phyloP scores from a whole-genome alignment of 2,113 vertebrate species.

The Lamprologus ornatipinnis region DNA sequence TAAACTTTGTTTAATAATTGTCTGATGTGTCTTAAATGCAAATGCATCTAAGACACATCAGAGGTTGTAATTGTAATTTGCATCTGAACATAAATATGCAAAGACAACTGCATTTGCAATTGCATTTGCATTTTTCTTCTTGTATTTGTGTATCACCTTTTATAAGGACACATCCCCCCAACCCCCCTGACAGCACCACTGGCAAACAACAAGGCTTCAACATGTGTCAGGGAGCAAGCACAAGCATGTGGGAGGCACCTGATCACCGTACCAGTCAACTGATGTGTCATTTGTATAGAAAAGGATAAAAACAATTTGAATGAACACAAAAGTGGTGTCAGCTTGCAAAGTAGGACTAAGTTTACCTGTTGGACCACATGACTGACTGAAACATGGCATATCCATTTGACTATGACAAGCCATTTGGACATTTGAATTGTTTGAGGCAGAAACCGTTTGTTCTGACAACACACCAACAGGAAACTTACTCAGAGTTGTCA shows the following conservation, averaged over 20 bases:
- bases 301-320: conserved; percentile 38
- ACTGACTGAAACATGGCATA: conserved; percentile 35
- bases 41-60: not conserved
- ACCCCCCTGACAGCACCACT: conserved; percentile 26
- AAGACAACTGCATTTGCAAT: not conserved
- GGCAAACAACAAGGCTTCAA: conserved; percentile 19
- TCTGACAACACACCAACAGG: conserved; percentile 26
- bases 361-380: conserved; percentile 7
- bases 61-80: not conserved
- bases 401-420: conserved; percentile 13
- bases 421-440: conserved; percentile 38
- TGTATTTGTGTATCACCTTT: not conserved
- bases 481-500: conserved; percentile 22
- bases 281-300: conserved; percentile 45
- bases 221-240: conserved; percentile 53
- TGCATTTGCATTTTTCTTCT: not conserved
- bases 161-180: not conserved
- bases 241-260: conserved; percentile 51
- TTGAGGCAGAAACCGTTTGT: conserved; percentile 29
- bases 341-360: conserved; percentile 22
- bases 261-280: conserved; percentile 38
- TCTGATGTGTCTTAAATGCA: not conserved
- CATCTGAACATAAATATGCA: not conserved
- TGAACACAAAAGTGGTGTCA: conserved; percentile 29
- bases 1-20: not conserved